phyloP scores from a whole-genome alignment of 2,797 vertebrate genomes.

The Myotis planiceps region DNA sequence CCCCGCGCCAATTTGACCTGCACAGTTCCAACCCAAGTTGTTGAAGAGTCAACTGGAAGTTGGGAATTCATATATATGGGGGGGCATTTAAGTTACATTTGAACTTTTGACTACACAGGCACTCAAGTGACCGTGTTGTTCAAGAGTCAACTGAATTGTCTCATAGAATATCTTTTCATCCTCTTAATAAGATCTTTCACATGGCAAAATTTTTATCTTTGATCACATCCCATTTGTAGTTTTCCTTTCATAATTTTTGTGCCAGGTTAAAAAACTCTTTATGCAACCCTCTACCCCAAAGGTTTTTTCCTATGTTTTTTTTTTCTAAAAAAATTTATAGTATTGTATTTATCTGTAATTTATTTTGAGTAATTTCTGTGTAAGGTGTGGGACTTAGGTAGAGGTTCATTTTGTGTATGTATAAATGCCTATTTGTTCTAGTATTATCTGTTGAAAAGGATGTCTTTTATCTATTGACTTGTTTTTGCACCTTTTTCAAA shows the following conservation, averaged over 20 bases:
- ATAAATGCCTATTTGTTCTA: background rate
- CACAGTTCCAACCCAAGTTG: background rate
- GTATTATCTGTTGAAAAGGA: background rate
- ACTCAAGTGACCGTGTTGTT: background rate
- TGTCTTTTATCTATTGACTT: background rate
- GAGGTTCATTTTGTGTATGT: background rate
- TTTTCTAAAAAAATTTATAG: background rate
- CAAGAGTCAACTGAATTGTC: background rate
- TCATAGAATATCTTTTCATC: background rate
- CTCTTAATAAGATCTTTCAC: background rate
- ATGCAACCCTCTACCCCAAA: background rate
- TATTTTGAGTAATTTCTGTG: background rate
- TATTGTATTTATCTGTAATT: background rate
- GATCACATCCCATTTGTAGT: background rate
- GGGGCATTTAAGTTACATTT: background rate
- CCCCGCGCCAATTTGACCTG: background rate
- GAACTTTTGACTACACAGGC: background rate
- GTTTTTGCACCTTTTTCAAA: background rate
- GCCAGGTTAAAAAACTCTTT: background rate
- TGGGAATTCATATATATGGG: background rate
- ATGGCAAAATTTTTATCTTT: background rate
- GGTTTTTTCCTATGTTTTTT: background rate
- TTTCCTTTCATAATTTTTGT: background rate
- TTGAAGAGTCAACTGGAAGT: background rate
- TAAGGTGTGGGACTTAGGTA: background rate